Conservation (phyloP, 2,113 vertebrate species). For the Neolamprologus kungweensis region DNA sequence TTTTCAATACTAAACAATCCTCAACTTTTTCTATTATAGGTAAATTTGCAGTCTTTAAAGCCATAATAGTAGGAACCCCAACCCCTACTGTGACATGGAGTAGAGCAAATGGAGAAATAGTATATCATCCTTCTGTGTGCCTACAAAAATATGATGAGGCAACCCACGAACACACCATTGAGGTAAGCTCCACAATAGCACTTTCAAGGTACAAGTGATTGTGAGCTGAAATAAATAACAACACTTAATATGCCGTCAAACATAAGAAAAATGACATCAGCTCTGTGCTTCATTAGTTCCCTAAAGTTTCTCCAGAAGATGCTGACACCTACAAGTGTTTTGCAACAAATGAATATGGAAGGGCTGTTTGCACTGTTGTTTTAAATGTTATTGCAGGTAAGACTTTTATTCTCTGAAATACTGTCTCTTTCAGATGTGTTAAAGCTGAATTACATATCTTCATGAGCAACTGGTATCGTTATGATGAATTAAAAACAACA, state of each 20-base stretch:
- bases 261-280: neutral
- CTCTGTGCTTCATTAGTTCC: slow-evolving; percentile 69
- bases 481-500: neutral
- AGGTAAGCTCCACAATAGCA: slow-evolving; percentile 57
- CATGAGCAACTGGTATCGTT: neutral
- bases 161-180: slow-evolving; percentile 72
- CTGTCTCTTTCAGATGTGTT: neutral
- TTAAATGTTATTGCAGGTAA: slow-evolving; percentile 83
- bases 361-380: slow-evolving; percentile 74
- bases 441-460: neutral
- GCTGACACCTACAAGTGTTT: slow-evolving; percentile 81
- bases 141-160: slow-evolving; percentile 51
- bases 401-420: neutral
- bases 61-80: slow-evolving; percentile 76
- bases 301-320: slow-evolving; percentile 69
- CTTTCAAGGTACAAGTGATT: neutral
- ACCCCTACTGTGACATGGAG: slow-evolving; percentile 76
- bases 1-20: neutral
- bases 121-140: slow-evolving; percentile 68
- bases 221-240: neutral
- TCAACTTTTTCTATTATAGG: slow-evolving; percentile 59
- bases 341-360: slow-evolving; percentile 79
- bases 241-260: neutral
- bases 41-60: slow-evolving; percentile 80
- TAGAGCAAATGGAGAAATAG: slow-evolving; percentile 64